Conservation (phyloP, 2,888 invertebrate species). For the Himalopsyche anomala region DNA sequence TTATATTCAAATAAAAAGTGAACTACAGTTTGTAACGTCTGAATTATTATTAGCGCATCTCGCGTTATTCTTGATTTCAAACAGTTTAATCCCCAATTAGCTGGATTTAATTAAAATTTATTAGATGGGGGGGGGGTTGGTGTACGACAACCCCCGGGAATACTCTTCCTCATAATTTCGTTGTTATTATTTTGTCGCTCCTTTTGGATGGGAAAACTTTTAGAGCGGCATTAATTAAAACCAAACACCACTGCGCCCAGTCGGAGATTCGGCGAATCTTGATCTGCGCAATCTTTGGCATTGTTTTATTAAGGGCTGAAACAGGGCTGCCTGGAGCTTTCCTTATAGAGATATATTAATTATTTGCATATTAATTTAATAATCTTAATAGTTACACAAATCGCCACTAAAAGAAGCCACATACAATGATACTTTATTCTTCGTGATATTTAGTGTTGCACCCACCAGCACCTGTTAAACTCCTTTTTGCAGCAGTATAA, state of each 20-base stretch:
- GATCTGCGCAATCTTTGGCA: background rate
- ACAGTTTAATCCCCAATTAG: conserved; percentile 39
- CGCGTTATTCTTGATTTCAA: conserved; percentile 12
- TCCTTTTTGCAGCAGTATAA: too few relatives aligned
- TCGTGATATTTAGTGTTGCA: too few relatives aligned
- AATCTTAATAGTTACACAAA: too few relatives aligned
- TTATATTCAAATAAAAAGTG: too few relatives aligned
- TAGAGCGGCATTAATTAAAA: conserved; percentile 16
- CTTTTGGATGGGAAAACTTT: conserved; percentile 31
- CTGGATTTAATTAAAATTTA: conserved; percentile 42
- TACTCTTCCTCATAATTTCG: conserved; percentile 32
- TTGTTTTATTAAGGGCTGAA: conserved; percentile 1
- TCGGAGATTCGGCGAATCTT: background rate
- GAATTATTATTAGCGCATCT: background rate
- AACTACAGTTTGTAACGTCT: too few relatives aligned
- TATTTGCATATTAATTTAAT: too few relatives aligned
- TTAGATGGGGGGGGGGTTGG: background rate
- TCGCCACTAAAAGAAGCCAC: too few relatives aligned
- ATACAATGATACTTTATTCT: too few relatives aligned
- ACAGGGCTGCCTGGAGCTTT: too few relatives aligned
- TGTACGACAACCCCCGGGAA: background rate
- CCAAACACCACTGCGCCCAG: background rate
- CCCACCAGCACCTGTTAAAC: too few relatives aligned
- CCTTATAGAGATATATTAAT: too few relatives aligned
- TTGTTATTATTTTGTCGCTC: conserved; percentile 42